These are phyloP conservation scores for Eulacestoma nigropectus DNA, from an alignment of 2,113 vertebrate genomes.

Conservation along the genomic window DNA sequence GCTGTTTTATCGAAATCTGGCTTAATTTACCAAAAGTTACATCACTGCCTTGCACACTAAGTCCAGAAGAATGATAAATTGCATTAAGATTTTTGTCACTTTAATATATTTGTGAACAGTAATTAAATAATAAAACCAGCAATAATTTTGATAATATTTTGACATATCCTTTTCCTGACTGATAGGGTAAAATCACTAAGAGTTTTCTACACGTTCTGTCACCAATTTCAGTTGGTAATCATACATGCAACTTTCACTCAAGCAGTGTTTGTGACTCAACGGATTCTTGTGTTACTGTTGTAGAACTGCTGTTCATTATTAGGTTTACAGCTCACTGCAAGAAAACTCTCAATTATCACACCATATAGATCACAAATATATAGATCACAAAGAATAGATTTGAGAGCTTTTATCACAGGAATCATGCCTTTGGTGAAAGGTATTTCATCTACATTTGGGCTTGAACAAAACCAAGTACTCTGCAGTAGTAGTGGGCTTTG, in stretches of 20 bases:
- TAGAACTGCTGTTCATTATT: neutral
- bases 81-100: neutral
- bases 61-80: neutral
- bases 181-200: neutral
- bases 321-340: neutral
- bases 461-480: neutral
- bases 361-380: too few relatives aligned
- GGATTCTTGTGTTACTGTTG: neutral
- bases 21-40: neutral
- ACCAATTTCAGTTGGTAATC: neutral
- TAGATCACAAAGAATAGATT: neutral
- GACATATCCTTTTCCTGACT: neutral
- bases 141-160: neutral
- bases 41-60: neutral
- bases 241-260: neutral
- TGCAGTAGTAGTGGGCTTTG: neutral
- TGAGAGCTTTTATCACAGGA: neutral
- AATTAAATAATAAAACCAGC: neutral
- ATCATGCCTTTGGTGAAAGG: neutral
- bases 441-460: neutral
- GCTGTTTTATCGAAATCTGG: neutral
- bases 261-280: neutral
- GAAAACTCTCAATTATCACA: neutral
- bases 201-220: neutral
- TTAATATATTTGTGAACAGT: neutral